These are phyloP conservation scores for Anguilla rostrata DNA, from an alignment of 2,113 vertebrate genomes.

Conservation along the genomic window DNA sequence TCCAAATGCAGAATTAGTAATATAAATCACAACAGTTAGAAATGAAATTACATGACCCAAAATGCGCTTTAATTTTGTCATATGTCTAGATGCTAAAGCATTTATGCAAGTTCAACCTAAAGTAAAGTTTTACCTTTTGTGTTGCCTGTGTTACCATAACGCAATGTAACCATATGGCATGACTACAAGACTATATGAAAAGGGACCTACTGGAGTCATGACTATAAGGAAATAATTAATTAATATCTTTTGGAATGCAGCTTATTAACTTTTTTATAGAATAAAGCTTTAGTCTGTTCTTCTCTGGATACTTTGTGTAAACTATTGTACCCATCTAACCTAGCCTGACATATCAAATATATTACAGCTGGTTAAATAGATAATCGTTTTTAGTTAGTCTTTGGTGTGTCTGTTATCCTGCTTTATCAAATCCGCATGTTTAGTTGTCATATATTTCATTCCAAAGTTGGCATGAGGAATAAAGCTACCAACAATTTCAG, in stretches of 20 bases:
- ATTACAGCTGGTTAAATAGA: neutral
- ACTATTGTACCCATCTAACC: neutral
- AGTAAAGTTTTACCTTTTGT: neutral
- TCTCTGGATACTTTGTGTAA: neutral
- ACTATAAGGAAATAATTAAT: neutral
- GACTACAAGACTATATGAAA: neutral
- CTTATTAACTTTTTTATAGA: neutral
- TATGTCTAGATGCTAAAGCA: neutral
- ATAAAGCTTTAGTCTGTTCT: neutral
- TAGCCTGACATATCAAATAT: neutral
- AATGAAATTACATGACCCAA: slow-evolving; percentile 52
- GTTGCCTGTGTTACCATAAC: neutral
- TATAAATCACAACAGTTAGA: slow-evolving; percentile 63
- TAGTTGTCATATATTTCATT: neutral
- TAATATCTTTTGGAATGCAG: neutral
- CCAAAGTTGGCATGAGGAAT: neutral
- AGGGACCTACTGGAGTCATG: neutral
- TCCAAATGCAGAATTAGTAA: slow-evolving; percentile 65
- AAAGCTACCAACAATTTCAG: no score
- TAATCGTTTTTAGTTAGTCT: neutral
- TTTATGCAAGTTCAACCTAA: neutral
- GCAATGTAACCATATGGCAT: neutral
- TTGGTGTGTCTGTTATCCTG: neutral
- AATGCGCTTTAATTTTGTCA: slow-evolving; percentile 30
- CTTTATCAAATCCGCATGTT: neutral